These are phyloP conservation scores for Oplegnathus fasciatus DNA, from an alignment of 2,113 vertebrate genomes.

Conservation along the genomic window DNA sequence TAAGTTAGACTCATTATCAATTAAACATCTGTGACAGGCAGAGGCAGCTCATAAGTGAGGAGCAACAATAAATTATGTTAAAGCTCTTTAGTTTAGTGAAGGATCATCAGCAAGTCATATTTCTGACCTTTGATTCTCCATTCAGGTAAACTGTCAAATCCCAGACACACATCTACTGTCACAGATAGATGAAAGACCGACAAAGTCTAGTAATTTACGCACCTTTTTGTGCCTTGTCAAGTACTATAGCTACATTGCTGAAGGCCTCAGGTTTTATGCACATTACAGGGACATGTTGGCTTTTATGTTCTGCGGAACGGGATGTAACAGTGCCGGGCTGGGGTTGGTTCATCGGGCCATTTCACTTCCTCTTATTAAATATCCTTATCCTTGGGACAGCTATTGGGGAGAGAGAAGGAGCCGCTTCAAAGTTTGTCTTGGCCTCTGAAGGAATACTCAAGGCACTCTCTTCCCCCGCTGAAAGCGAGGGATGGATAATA, in stretches of 20 bases:
- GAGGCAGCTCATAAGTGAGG: neutral
- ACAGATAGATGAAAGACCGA: neutral
- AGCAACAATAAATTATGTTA: slow-evolving; percentile 7
- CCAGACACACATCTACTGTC: neutral
- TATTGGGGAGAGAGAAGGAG: slow-evolving; percentile 3
- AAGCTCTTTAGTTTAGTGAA: neutral
- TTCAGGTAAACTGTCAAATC: neutral
- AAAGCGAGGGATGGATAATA: slow-evolving; percentile 9
- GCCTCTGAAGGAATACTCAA: slow-evolving; percentile 3
- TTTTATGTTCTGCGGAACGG: slow-evolving; percentile 47
- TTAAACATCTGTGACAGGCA: slow-evolving; percentile 35
- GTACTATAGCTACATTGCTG: neutral
- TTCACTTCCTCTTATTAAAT: slow-evolving; percentile 40
- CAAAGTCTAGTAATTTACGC: slow-evolving; percentile 12
- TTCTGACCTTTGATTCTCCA: slow-evolving; percentile 1
- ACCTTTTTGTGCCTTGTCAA: slow-evolving; percentile 5
- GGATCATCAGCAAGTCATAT: neutral
- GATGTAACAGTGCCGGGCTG: slow-evolving; percentile 24
- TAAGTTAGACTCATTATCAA: slow-evolving; percentile 48
- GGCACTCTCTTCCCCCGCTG: neutral
- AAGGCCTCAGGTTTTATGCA: slow-evolving; percentile 33
- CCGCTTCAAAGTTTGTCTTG: slow-evolving; percentile 34
- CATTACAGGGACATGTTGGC: slow-evolving; percentile 27
- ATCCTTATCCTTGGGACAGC: slow-evolving; percentile 34
- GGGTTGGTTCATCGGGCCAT: slow-evolving; percentile 25